These are phyloP conservation scores for Dendrocincla tyrannina DNA, from an alignment of 2,797 vertebrate species.

Conservation along the genomic window DNA sequence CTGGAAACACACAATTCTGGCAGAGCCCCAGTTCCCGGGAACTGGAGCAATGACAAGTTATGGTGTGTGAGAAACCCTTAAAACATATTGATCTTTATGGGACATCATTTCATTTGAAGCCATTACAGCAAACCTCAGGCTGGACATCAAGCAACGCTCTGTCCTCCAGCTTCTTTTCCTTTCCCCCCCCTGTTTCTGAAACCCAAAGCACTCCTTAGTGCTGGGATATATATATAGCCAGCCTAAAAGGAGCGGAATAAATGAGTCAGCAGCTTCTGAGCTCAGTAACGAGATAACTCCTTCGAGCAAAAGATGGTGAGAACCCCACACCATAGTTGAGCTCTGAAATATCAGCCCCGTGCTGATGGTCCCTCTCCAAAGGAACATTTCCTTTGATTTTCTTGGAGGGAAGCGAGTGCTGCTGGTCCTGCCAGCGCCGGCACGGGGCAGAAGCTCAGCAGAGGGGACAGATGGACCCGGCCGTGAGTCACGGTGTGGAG, in stretches of 20 bases:
- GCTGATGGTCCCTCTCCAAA: not conserved
- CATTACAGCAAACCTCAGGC: not conserved
- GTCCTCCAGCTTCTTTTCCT: not conserved
- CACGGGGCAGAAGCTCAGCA: rapidly evolving
- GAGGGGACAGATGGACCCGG: not conserved
- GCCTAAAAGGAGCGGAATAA: not conserved
- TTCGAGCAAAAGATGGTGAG: not conserved
- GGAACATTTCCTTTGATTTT: not conserved
- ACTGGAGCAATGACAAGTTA: not conserved
- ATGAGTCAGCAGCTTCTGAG: not conserved
- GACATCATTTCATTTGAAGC: not conserved
- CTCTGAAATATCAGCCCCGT: not conserved
- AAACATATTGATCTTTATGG: not conserved
- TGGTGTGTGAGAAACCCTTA: not conserved
- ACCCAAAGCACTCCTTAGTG: not conserved
- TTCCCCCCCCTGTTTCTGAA: not conserved
- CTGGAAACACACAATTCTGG: not conserved
- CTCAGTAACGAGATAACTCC: not conserved
- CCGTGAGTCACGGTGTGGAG: not conserved
- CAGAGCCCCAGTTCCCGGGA: not conserved
- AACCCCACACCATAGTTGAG: rapidly evolving
- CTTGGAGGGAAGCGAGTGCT: rapidly evolving
- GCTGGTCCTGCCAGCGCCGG: not conserved
- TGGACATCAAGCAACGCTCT: not conserved
- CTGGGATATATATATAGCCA: not conserved